phyloP scores from a whole-genome alignment of 2,888 invertebrate species.

The Mesorhabditis belari region DNA sequence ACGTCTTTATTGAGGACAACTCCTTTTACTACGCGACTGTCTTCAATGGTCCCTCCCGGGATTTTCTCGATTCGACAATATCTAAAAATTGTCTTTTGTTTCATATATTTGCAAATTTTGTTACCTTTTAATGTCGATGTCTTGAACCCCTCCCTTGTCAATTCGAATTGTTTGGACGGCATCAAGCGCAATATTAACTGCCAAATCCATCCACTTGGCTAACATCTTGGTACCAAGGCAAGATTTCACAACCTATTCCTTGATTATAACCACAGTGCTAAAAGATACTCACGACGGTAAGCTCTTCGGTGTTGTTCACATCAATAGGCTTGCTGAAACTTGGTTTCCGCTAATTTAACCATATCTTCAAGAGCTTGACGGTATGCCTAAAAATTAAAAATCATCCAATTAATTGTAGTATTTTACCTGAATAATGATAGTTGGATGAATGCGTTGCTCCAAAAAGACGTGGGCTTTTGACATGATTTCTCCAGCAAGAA shows the following conservation, averaged over 20 bases:
- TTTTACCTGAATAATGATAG: constrained; percentile 88
- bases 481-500: constrained; percentile 67
- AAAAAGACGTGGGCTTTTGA: constrained; percentile 79
- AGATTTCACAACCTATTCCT: constrained; percentile 75
- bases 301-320: constrained; percentile 47
- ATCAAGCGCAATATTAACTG: constrained; percentile 87
- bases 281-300: constrained; percentile 59
- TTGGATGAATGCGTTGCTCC: constrained; percentile 90
- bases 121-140: constrained; percentile 93
- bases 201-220: constrained; percentile 87
- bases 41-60: constrained; percentile 90
- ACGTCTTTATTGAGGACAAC: constrained; percentile 98
- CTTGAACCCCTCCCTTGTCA: constrained; percentile 66
- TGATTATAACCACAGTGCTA: constrained; percentile 55
- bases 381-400: constrained; percentile 63
- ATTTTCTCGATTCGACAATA: constrained; percentile 61
- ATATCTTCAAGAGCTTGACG: constrained; percentile 91
- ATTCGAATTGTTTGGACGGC: constrained; percentile 85
- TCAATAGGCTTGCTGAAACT: constrained; percentile 59
- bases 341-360: constrained; percentile 60
- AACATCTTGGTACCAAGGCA: constrained; percentile 96
- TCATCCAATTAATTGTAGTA: not conserved
- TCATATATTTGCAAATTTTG: constrained; percentile 27
- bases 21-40: constrained; percentile 82
- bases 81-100: constrained; percentile 12